Base-by-base conservation (phyloP, 2,797 vertebrate genomes). In the Babyrousa celebensis region DNA sequence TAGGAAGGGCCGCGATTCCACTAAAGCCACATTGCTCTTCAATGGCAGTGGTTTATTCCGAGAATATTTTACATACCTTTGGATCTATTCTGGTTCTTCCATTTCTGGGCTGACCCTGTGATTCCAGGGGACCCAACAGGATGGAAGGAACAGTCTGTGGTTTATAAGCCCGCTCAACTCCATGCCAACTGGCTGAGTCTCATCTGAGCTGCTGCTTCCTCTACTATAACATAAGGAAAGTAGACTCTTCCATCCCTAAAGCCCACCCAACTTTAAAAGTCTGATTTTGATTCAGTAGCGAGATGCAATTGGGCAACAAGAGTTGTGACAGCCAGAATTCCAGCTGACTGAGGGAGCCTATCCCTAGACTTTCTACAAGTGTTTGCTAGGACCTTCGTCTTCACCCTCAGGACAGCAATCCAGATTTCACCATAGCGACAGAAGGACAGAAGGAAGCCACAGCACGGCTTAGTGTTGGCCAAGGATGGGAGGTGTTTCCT, bases 11-110 rank as follows among this genome's bases (percentile, higher is more conserved):
- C 56, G 80, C 32, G 29, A 29, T 72, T 80, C 54, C 14, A 60
- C 12, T 11, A 85, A 68, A 48, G 40, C 71, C 62, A 43, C 43
- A 8, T 54, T 78, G 63, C 60, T 91, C 7, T 78, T 85, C 54
- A 16, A 18, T 86, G 65, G n/a, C 36, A 56, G 84, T 91, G 18
- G 16, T 29, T 77, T 87, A 75, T 80, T 95, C 29, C 85, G 71
- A 83, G 88, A 27, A 48, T 84, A 43, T 60, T 71, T 88, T 75
- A 48, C 7, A 2, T 85, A 23, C 40, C 68, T 32, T 60, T 93
- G 32, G 29, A 29, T 86, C 52, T 87, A 5, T 68, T 52, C 27
- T 63, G 65, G 16, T n/a, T 82, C 58, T 77, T 78, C 21, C n/a
- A 29, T 93, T 78, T 29, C 85, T 84, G 89, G 40, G 40, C 25